Evolutionary conservation across 2,888 invertebrate genomes (phyloP), one percentile per base, ranked within the genome.

Genomic region (Creontiades dilutus): DNA sequence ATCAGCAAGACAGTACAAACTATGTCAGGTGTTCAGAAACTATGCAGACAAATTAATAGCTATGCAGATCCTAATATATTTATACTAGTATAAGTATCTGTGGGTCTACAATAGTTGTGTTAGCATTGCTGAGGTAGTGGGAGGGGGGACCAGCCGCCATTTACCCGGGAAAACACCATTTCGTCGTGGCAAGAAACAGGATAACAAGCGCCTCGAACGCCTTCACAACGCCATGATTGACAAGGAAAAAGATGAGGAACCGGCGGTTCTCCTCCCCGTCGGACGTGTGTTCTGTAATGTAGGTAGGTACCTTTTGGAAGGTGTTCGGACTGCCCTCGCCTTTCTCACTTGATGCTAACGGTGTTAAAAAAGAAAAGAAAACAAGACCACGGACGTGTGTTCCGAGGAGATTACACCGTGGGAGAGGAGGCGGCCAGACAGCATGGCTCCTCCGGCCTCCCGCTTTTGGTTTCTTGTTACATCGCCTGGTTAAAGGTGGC

Each of bases 361-460:
- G 82, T 82, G 82, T 68, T 82, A 82, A 82, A 82, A 37, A 37
- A 37, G 37, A 37, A 37, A 37, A 82, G 23, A 23, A 82, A 82
- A 82, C 82, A 82, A 82, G 82, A 82, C 48, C 82, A 82, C 23
- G 82, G 82, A 82, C 82, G 82, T 82, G 82, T 48, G 82, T 52
- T 52, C 47, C 47, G 82, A 46, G 82, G 48, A 82, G 82, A 82
- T 82, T 82, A 82, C 23, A 82, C 82, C 82, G 82, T 82, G 82
- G 82, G 82, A 82, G 82, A 82, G 52, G 82, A 46, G n/a, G 11
- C 27, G 23, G 46, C 19, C 82, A 82, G 82, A 82, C 82, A 82
- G 82, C 82, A 52, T 82, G 82, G 82, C 82, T 82, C 80, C 80
- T 81, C 82, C 47, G 23, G 68, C 68, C 68, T 68, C 68, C 27